Conservation (phyloP, 92 coral and sea anemone species). For the Galaxea fascicularis region DNA sequence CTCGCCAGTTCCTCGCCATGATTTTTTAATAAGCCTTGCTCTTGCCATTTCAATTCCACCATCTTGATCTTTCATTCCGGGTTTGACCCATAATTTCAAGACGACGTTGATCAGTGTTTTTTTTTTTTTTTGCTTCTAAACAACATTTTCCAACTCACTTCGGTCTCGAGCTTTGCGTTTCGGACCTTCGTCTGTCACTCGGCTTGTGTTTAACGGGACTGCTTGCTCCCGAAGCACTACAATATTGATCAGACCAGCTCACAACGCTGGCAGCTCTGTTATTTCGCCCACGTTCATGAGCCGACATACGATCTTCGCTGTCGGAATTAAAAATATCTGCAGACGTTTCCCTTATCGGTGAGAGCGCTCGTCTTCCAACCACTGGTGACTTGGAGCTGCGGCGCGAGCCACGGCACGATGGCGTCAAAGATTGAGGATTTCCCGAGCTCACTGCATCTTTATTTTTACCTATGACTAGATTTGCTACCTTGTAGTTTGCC, state of each 20-base stretch:
- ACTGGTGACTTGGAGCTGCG: conserved; percentile 89
- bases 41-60: conserved; percentile 9
- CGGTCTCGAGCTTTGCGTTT: conserved; percentile 81
- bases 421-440: conserved; percentile 42
- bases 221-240: conserved; percentile 71
- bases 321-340: conserved; percentile 71
- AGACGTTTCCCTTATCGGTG: conserved; percentile 90
- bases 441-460: conserved; percentile 81
- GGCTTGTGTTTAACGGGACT: conserved; percentile 90
- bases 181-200: conserved; percentile 74
- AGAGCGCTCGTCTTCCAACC: conserved; percentile 87
- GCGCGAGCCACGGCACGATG: conserved; percentile 60
- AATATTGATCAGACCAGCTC: conserved; percentile 99
- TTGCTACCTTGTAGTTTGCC: conserved; percentile 96
- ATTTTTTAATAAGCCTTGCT: conserved; percentile 39
- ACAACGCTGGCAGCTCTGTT: conserved; percentile 93
- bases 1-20: conserved; percentile 23
- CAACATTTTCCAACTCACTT: conserved; percentile 44
- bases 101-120: background rate
- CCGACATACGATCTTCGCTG: conserved; percentile 77
- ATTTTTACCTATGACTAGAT: conserved; percentile 93
- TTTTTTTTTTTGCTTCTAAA: background rate
- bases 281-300: conserved; percentile 75
- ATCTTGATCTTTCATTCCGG: conserved; percentile 44
- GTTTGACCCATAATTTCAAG: conserved; percentile 26